Evolutionary conservation across 2,888 invertebrate species (phyloP).

Genomic region (Gryllus longicercus): DNA sequence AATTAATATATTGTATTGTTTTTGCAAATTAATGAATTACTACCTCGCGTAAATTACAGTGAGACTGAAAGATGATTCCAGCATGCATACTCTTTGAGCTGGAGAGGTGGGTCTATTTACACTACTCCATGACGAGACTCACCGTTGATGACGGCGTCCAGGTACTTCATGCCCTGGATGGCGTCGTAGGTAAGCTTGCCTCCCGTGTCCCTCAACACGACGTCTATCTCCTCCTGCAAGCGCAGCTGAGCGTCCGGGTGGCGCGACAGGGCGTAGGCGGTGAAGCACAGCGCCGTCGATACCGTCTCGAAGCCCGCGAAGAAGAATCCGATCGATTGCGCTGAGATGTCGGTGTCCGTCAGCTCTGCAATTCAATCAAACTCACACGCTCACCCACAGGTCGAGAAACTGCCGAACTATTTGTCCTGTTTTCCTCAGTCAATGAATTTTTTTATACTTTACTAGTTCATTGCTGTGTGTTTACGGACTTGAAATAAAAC

Average conservation of each 20-base stretch:
- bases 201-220: conserved; percentile 20
- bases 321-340: conserved; percentile 33
- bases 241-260: conserved; percentile 31
- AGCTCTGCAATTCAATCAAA: neutral
- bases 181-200: conserved; percentile 37
- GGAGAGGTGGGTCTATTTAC: conserved; percentile 25
- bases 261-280: conserved; percentile 27
- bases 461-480: no score
- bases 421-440: no score
- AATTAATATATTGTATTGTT: no score
- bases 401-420: no score
- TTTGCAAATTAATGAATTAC: no score
- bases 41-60: conserved; percentile 31
- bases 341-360: conserved; percentile 32
- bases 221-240: conserved; percentile 32
- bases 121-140: no score
- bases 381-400: no score
- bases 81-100: neutral
- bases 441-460: no score
- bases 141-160: no score
- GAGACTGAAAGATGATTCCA: no score
- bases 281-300: conserved; percentile 29
- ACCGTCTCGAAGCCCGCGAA: conserved; percentile 35
- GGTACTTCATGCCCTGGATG: no score
- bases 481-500: no score